phyloP scores from a whole-genome alignment of 2,888 invertebrate genomes.

The Drosophila histrio region DNA sequence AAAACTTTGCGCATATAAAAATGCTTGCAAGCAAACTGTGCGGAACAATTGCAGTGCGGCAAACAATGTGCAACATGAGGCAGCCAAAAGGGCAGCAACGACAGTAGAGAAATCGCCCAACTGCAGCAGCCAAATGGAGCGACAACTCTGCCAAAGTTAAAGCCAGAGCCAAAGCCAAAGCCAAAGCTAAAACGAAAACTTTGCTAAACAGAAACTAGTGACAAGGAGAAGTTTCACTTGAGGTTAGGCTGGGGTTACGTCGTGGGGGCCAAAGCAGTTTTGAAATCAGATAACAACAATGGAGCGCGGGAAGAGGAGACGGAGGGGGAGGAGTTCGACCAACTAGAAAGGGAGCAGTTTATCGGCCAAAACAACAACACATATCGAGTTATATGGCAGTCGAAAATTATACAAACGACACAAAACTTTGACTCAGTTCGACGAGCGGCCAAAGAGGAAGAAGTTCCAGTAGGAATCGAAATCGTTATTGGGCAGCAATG shows the following conservation, averaged over 20 bases:
- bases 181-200: constrained; percentile 52
- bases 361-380: constrained; percentile 46
- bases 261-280: constrained; percentile 63
- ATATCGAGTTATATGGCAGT: constrained; percentile 48
- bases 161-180: constrained; percentile 18
- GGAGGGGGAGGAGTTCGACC: constrained; percentile 1
- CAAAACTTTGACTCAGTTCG: constrained; percentile 41
- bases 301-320: background rate
- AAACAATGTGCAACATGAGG: constrained; percentile 65
- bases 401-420: constrained; percentile 65
- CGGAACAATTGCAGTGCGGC: constrained; percentile 74
- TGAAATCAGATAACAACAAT: constrained; percentile 68
- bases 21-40: constrained; percentile 61
- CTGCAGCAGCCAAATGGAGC: constrained; percentile 60
- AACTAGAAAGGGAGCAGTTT: constrained; percentile 55
- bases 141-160: constrained; percentile 60
- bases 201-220: constrained; percentile 53
- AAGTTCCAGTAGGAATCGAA: constrained; percentile 8
- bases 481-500: background rate
- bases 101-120: constrained; percentile 44
- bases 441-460: background rate
- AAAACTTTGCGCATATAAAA: constrained; percentile 53
- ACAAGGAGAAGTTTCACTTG: constrained; percentile 28
- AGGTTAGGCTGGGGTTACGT: constrained; percentile 45
- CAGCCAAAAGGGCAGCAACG: constrained; percentile 9